Evolutionary conservation across 2,113 vertebrate genomes (phyloP).

Genomic region (Zosterops borbonicus): DNA sequence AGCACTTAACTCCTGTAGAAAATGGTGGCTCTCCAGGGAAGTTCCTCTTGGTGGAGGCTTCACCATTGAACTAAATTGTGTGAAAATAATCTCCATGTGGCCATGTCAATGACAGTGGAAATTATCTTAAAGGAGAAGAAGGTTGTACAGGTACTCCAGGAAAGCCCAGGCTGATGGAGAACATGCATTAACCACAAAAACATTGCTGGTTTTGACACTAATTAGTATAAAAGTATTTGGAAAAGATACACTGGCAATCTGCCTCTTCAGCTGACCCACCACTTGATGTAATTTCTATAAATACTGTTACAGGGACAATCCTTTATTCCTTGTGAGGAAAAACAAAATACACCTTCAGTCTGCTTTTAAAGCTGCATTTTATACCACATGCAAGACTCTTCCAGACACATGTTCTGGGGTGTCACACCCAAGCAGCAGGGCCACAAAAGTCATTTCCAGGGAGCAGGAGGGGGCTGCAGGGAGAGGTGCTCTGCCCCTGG

Average conservation of each 20-base stretch:
- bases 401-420: background rate
- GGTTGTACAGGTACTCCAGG: background rate
- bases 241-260: background rate
- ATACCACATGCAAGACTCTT: background rate
- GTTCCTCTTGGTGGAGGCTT: background rate
- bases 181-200: background rate
- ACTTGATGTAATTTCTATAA: background rate
- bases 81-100: background rate
- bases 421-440: background rate
- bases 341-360: background rate
- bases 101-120: background rate
- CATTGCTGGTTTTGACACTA: background rate
- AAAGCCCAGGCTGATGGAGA: background rate
- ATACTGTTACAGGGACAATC: background rate
- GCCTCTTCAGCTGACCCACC: background rate
- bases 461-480: background rate
- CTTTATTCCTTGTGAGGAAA: background rate
- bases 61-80: background rate
- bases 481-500: background rate
- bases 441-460: background rate
- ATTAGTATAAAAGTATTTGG: background rate
- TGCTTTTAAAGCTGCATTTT: background rate
- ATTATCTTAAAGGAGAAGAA: background rate
- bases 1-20: background rate
- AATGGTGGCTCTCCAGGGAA: background rate